phyloP scores from a whole-genome alignment of 2,888 invertebrate genomes.

The Leuctra nigra region DNA sequence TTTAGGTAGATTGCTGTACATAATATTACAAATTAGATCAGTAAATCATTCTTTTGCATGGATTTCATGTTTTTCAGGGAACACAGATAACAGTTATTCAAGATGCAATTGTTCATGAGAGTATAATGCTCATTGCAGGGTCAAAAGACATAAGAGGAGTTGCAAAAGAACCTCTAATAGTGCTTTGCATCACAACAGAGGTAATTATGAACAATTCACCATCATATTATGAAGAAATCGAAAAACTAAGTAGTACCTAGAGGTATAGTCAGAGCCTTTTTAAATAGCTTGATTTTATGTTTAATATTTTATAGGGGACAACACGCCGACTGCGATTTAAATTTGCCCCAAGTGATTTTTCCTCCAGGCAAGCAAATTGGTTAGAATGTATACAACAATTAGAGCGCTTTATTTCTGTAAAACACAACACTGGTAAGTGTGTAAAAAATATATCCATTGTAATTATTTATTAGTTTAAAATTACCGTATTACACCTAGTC shows the following conservation, averaged over 20 bases:
- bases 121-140: background rate
- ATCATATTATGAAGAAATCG: background rate
- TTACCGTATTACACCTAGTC: too few species aligned
- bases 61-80: background rate
- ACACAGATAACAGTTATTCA: background rate
- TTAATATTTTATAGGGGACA: constrained; percentile 1
- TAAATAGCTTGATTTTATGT: background rate
- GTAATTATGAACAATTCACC: background rate
- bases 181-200: background rate
- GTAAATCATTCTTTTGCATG: too few species aligned
- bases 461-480: too few species aligned
- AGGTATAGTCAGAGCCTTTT: background rate
- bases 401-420: background rate
- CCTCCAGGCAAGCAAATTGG: background rate
- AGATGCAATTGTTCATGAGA: background rate
- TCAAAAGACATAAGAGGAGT: background rate
- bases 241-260: background rate
- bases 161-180: background rate
- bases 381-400: background rate
- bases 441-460: too few species aligned
- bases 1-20: too few species aligned
- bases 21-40: too few species aligned
- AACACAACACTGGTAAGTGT: background rate
- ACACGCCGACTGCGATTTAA: constrained; percentile 14
- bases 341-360: constrained; percentile 9